Percentiles rank a stretch among this genome's conserved stretches.
Evolutionary conservation across 2,888 invertebrate genomes (phyloP).

Genomic region (Drosophila nr. fundita): DNA sequence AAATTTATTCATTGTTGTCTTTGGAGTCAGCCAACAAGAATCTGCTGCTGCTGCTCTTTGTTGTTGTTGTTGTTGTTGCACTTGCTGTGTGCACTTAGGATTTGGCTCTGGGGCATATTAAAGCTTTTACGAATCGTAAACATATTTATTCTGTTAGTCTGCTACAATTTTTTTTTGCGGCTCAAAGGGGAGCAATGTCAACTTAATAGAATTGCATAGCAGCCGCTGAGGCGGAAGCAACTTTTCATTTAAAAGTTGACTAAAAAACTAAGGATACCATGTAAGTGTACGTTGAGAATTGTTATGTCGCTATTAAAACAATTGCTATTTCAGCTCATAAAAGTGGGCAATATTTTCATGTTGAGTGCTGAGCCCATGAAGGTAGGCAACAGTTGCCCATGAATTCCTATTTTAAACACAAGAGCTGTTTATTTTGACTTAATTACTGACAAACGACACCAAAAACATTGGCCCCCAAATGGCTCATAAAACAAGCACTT

Average conservation of each 20-base stretch:
- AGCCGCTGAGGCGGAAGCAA: background rate
- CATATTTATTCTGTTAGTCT: conserved; percentile 75
- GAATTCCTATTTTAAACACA: conserved; percentile 13
- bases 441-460: conserved; percentile 37
- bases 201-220: conserved; percentile 49
- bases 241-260: conserved; percentile 15
- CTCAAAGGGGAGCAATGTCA: conserved; percentile 3
- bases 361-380: conserved; percentile 10
- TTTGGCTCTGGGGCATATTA: conserved; percentile 77
- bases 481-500: conserved; percentile 67
- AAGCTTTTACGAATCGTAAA: conserved; percentile 79
- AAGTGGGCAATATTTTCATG: conserved; percentile 40
- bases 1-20: conserved; percentile 79
- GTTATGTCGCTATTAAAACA: conserved; percentile 3
- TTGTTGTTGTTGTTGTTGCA: conserved; percentile 20
- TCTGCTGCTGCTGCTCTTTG: conserved; percentile 26
- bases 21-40: conserved; percentile 49
- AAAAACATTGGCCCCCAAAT: conserved; percentile 52
- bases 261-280: background rate
- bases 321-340: conserved; percentile 26
- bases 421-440: conserved; percentile 13
- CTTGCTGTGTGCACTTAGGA: conserved; percentile 71
- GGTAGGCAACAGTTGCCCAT: conserved; percentile 34
- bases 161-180: conserved; percentile 41
- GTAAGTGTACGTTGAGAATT: background rate